phyloP scores from a whole-genome alignment of 1,140 invertebrate species.

The Whitmania pigra region DNA sequence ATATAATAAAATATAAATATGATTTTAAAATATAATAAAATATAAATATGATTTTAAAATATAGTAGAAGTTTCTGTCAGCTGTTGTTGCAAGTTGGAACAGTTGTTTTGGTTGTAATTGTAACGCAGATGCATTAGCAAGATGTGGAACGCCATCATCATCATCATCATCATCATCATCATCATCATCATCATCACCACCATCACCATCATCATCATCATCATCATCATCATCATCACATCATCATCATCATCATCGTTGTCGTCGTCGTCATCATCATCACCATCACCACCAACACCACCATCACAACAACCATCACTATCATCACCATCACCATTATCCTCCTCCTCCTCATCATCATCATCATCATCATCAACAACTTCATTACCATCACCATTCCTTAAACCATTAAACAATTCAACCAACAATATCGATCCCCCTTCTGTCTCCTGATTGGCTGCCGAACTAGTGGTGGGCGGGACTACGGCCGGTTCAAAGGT shows the following conservation, averaged over 20 bases:
- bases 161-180: slow-evolving; percentile 14
- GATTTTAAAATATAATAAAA: too few species aligned
- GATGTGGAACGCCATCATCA: not conserved
- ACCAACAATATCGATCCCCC: not conserved
- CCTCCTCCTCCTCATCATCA: not conserved
- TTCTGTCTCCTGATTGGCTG: not conserved
- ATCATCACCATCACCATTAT: slow-evolving; percentile 3
- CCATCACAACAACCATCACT: not conserved
- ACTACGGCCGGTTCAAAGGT: not conserved
- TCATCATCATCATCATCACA: too few species aligned
- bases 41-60: too few species aligned
- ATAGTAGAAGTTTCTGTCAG: too few species aligned
- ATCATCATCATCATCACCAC: slow-evolving; percentile 1
- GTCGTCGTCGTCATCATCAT: not conserved
- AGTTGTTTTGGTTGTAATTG: too few species aligned
- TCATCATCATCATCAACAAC: not conserved
- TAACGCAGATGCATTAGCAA: too few species aligned
- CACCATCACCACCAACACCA: too few species aligned
- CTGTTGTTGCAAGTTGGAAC: too few species aligned
- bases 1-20: too few species aligned
- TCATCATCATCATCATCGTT: slow-evolving; percentile 12
- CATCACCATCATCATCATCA: not conserved
- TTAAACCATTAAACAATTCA: not conserved
- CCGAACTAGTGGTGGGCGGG: not conserved
- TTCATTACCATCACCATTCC: not conserved